Evolutionary conservation across 2,797 vertebrate species (phyloP), one percentile per base, ranked within the genome.

Genomic region (Oreortyx pictus): DNA sequence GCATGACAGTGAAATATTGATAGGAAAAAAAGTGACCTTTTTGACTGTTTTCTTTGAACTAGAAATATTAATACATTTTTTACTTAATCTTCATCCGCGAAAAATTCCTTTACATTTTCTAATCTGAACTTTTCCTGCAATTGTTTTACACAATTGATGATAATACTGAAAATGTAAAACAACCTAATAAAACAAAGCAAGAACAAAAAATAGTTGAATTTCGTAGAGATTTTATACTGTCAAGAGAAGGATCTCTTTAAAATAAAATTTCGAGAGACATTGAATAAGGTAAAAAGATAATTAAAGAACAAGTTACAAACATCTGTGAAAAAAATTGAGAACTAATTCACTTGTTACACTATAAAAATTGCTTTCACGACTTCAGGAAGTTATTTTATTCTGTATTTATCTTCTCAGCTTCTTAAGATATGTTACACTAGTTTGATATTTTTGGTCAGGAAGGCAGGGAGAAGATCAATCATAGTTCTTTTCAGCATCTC

Each of bases 341-440:
- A 65, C 8, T 37, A 7, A 20, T 43, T 56, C 68, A 14, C 12
- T 57, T n/a, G 3, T 4, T 62, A 23, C 16, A 25, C 1, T 11
- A 5, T 14, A 17, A 7, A 19, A 2, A 0, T 25, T 41, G 47
- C 46, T 86, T 74, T 31, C 17, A 62, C 3, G 1, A 9, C 41
- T 91, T 81, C 10, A 70, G 23, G 1, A 56, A 50, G 1, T 41
- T 80, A 7, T 52, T 61, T 76, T 61, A 35, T 47, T 78, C 33
- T 82, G 5, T 41, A n/a, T 22, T 60, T 4, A 44, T 35, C 4
- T 54, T 90, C 65, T 50, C 24, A 29, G 39, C 5, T 74, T 22
- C 15, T 77, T 49, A 49, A 59, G 52, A 59, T 67, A 49, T 11
- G 11, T 12, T 44, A 67, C 62, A 33, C 12, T 77, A 39, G 61